Evolutionary conservation across 2,797 vertebrate genomes (phyloP).

Genomic region (Botia almorhae): DNA sequence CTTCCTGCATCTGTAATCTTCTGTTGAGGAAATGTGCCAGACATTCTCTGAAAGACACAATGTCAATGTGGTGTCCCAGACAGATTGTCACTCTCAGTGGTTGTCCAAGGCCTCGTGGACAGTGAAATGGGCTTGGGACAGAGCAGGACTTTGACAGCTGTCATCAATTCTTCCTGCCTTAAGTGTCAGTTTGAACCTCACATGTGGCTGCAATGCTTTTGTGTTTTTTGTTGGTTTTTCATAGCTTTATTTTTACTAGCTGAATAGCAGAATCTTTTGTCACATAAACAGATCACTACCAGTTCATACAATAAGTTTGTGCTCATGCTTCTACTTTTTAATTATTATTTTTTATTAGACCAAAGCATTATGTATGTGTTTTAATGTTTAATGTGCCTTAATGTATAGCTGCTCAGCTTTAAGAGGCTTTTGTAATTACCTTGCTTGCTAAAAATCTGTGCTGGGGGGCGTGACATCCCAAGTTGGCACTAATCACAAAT

Average conservation of each 20-base stretch:
- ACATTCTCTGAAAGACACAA: too few species aligned
- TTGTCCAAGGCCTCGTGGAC: background rate
- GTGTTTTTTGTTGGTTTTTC: background rate
- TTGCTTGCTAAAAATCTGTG: constrained; percentile 16
- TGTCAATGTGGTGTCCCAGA: too few species aligned
- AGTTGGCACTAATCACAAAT: background rate
- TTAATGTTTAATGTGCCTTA: background rate
- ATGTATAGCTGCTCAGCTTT: constrained; percentile 16
- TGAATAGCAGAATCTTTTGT: too few species aligned
- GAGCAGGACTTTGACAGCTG: background rate
- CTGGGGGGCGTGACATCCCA: constrained; percentile 3
- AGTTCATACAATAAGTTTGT: too few species aligned
- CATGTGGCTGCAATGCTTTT: background rate
- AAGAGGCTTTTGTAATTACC: constrained; percentile 37
- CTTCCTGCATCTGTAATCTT: constrained; percentile 31
- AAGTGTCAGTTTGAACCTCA: background rate
- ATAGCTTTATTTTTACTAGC: background rate
- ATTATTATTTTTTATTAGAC: too few species aligned
- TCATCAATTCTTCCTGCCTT: background rate
- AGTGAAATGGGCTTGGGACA: background rate
- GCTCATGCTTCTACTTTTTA: too few species aligned
- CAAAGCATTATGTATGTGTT: background rate
- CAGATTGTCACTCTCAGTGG: too few species aligned
- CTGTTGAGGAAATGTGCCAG: constrained; percentile 14
- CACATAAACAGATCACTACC: too few species aligned